Base-by-base conservation (phyloP, 2,888 invertebrate genomes). In the Oligia fasciuncula region DNA sequence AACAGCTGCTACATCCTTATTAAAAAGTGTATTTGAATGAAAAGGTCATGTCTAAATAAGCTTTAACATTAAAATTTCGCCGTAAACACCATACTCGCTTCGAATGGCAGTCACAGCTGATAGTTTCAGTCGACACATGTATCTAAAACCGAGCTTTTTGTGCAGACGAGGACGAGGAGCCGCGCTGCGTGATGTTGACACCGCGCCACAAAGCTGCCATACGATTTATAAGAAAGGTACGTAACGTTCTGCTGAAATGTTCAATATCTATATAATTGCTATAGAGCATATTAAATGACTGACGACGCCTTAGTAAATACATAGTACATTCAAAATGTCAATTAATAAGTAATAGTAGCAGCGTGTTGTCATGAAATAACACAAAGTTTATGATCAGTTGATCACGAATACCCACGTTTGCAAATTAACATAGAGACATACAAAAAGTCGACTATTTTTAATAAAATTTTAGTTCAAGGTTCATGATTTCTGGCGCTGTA, bases 151-250 rank as follows among this genome's bases (percentile, higher is more conserved):
- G 77, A 75, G 66, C 69, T 88, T 92, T 94, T 93, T 93, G 92
- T 92, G 89, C 97, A 98, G 98, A 98, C 96, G 98, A 98, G 94
- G 98, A 98, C 91, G 98, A 98, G 90, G 98, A 98, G 95, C 98
- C 98, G 85, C 98, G 98, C 91, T 98, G 98, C 94, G 97, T 98
- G 91, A 98, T 98, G 91, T 97, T 99, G 91, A 99, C 99, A 81
- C 98, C 98, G 92, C 98, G 96, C 92, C 98, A 99, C 95, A 99
- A 99, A 97, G 98, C 98, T 88, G 99, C 98, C 89, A 99, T 99
- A 94, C 97, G 99, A 93, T 98, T 99, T 89, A 98, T 99, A 94
- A 97, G 99, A 96, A 99, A 99, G 98, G 98, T 98, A 97, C 96
- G 97, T 95, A 84, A 77, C 29, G 29, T 57, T 76, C 51, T 60